phyloP scores from a whole-genome alignment of 1,140 invertebrate genomes.

The Drosophila novamexicana region DNA sequence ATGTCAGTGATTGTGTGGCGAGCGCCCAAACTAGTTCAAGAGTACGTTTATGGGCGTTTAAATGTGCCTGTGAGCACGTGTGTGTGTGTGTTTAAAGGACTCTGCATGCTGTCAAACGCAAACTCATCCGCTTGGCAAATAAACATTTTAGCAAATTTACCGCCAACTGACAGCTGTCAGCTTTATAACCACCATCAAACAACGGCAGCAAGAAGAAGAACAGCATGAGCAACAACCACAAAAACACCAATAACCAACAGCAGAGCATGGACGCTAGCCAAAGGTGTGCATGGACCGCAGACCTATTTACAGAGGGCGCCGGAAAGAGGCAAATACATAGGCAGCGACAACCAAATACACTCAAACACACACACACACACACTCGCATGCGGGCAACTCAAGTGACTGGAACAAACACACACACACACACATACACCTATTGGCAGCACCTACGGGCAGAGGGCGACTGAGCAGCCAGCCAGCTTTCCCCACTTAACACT shows the following conservation, averaged over 20 bases:
- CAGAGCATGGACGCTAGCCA: constrained; percentile 38
- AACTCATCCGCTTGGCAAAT: constrained; percentile 81
- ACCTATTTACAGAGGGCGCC: constrained; percentile 58
- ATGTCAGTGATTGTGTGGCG: constrained; percentile 62
- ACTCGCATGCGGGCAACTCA: constrained; percentile 24
- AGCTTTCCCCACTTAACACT: constrained; percentile 80
- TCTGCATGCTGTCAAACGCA: constrained; percentile 68
- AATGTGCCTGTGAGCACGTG: constrained; percentile 12
- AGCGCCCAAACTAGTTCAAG: constrained; percentile 53
- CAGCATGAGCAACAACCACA: constrained; percentile 23
- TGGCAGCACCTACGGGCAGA: neutral
- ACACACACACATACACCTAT: constrained; percentile 21
- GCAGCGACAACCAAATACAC: constrained; percentile 69
- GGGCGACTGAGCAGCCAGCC: constrained; percentile 45
- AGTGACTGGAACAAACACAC: constrained; percentile 45
- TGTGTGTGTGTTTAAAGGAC: constrained; percentile 25
- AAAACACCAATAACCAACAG: constrained; percentile 14
- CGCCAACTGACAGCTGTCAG: constrained; percentile 83
- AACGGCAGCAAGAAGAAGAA: constrained; percentile 42
- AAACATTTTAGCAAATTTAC: constrained; percentile 84
- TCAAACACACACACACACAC: constrained; percentile 9
- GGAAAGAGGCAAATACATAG: constrained; percentile 27
- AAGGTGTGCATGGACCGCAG: constrained; percentile 69
- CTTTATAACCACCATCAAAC: constrained; percentile 83
- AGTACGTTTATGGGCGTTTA: constrained; percentile 33